These are phyloP conservation scores for Ctena decussata DNA, from an alignment of 2,888 invertebrate genomes.

Conservation along the genomic window DNA sequence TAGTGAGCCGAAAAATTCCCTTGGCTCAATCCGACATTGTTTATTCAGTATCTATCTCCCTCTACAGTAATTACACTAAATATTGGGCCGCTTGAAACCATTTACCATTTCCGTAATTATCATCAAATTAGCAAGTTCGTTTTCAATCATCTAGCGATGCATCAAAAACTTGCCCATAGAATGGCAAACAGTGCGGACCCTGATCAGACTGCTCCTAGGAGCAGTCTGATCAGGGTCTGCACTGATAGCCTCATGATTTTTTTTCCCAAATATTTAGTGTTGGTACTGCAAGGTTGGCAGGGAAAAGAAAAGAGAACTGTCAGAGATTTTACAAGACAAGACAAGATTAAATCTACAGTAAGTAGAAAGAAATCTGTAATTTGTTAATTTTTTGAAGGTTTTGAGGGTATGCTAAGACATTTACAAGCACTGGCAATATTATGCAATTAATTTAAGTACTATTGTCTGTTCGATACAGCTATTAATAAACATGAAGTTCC, in stretches of 20 bases:
- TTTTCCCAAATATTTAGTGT: too few species aligned
- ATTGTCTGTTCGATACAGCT: neutral
- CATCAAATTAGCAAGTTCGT: too few species aligned
- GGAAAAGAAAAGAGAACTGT: neutral
- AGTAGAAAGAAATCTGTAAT: neutral
- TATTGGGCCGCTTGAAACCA: too few species aligned
- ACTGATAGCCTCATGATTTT: too few species aligned
- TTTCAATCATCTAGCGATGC: too few species aligned
- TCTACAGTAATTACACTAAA: too few species aligned
- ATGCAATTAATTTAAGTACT: neutral
- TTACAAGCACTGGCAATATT: neutral
- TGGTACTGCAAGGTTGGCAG: too few species aligned
- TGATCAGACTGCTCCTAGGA: too few species aligned
- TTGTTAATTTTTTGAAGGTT: conserved; percentile 3
- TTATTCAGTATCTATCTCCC: conserved; percentile 12
- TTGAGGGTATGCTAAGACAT: neutral
- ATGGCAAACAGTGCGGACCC: too few species aligned
- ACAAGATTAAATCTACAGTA: neutral
- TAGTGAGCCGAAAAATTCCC: conserved; percentile 24
- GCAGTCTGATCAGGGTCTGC: too few species aligned
- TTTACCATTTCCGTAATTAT: too few species aligned
- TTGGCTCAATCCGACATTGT: conserved; percentile 21
- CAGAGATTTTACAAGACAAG: neutral
- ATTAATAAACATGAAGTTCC: neutral
- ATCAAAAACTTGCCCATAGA: too few species aligned